These are phyloP conservation scores for Hucho hucho DNA, from an alignment of 2,113 vertebrate species.

Conservation along the genomic window DNA sequence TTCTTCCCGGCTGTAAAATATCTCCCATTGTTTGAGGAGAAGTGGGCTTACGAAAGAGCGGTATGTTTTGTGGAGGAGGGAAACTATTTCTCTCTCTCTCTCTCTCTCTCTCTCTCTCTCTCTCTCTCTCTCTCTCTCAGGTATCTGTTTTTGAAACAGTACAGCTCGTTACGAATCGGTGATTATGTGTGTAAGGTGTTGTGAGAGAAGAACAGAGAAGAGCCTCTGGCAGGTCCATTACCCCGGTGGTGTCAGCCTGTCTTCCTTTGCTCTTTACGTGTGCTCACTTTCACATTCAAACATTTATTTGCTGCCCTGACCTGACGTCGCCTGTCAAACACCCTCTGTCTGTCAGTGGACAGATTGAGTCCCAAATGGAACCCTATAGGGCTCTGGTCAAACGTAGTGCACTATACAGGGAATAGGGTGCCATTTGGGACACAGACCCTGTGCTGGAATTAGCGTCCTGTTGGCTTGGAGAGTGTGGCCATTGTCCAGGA, in stretches of 20 bases:
- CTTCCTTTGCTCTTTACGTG: conserved; percentile 44
- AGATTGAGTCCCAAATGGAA: conserved; percentile 1
- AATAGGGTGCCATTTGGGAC: too few relatives aligned
- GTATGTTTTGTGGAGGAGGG: too few relatives aligned
- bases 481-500: too few relatives aligned
- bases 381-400: too few relatives aligned
- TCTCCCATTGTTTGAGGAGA: too few relatives aligned
- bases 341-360: conserved; percentile 49
- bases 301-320: conserved; percentile 54
- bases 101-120: too few relatives aligned
- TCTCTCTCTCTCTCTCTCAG: conserved; percentile 1
- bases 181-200: conserved; percentile 34
- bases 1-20: too few relatives aligned
- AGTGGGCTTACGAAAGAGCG: too few relatives aligned
- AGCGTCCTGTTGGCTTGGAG: too few relatives aligned
- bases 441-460: too few relatives aligned
- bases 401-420: too few relatives aligned
- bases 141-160: neutral
- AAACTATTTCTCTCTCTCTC: neutral
- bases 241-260: conserved; percentile 60
- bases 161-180: neutral
- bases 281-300: conserved; percentile 48
- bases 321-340: conserved; percentile 55
- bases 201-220: conserved; percentile 30
- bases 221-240: conserved; percentile 68